Percentiles rank a stretch among this genome's conserved stretches.
phyloP scores from a whole-genome alignment of 2,888 invertebrate species.

The Dyspetes luteomarginatus region DNA sequence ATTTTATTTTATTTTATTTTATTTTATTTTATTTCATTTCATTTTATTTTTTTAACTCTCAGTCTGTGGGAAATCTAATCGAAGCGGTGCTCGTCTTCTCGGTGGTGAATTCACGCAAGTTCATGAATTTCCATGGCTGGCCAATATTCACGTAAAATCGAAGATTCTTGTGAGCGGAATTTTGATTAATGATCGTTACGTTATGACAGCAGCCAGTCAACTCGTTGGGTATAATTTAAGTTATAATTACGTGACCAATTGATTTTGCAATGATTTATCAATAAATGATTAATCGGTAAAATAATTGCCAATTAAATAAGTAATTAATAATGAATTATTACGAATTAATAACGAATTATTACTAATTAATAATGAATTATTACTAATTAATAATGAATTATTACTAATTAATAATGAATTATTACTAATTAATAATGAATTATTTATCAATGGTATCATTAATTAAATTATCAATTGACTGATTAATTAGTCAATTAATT shows the following conservation, averaged over 20 bases:
- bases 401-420: too few species aligned
- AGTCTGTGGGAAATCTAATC: conserved; percentile 85
- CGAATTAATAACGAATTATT: conserved; percentile 5
- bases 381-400: too few species aligned
- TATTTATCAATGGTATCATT: too few species aligned
- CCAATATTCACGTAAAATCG: conserved; percentile 83
- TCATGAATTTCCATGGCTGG: conserved; percentile 86
- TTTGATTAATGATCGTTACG: conserved; percentile 86
- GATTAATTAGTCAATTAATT: too few species aligned
- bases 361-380: too few species aligned
- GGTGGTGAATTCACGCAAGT: conserved; percentile 84
- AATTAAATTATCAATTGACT: conserved; percentile 38
- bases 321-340: neutral
- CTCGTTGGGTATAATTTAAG: conserved; percentile 83
- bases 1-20: neutral
- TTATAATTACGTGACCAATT: neutral
- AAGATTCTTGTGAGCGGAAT: conserved; percentile 82
- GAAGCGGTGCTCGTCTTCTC: conserved; percentile 81
- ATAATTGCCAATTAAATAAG: too few species aligned
- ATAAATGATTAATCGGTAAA: neutral
- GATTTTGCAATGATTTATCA: neutral
- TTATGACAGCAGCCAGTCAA: conserved; percentile 85
- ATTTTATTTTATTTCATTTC: neutral
- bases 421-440: too few species aligned
- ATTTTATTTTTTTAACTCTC: neutral